A percentile compares a stretch with the other conserved stretches of the same genome.
These are phyloP conservation scores for Tromatobia lineatoria DNA, from an alignment of 2,888 invertebrate species.

Conservation along the genomic window DNA sequence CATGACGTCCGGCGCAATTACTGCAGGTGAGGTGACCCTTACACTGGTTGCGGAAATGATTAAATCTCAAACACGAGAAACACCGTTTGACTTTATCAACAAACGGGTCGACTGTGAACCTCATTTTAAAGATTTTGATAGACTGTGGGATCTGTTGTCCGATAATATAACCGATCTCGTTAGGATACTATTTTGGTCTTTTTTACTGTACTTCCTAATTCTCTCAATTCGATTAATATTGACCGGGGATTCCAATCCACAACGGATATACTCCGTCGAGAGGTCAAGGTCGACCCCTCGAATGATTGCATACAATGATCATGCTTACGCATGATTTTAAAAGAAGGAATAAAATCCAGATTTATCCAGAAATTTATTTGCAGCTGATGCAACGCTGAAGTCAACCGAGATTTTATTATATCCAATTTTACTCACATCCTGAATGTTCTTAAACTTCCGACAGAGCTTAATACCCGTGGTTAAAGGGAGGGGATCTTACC, in stretches of 20 bases:
- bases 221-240: background rate
- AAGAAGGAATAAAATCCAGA: background rate
- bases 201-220: background rate
- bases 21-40: background rate
- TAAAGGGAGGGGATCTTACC: slow-evolving; percentile 5
- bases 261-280: background rate
- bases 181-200: background rate
- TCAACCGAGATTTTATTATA: background rate
- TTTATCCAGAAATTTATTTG: slow-evolving; percentile 16
- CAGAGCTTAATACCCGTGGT: background rate
- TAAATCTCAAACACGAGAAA: background rate
- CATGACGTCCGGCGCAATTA: background rate
- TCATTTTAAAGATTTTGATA: background rate
- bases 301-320: background rate
- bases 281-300: slow-evolving; percentile 1
- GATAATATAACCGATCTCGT: background rate
- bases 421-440: background rate
- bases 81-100: slow-evolving; percentile 4
- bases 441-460: background rate
- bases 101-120: background rate
- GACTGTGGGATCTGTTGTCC: slow-evolving; percentile 8
- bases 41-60: slow-evolving; percentile 7
- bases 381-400: background rate
- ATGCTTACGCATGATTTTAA: slow-evolving; percentile 8
- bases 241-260: background rate